Percentiles rank a stretch among this genome's conserved stretches.
Evolutionary conservation across 2,888 invertebrate genomes (phyloP).

Genomic region (Eristalinus aeneus): DNA sequence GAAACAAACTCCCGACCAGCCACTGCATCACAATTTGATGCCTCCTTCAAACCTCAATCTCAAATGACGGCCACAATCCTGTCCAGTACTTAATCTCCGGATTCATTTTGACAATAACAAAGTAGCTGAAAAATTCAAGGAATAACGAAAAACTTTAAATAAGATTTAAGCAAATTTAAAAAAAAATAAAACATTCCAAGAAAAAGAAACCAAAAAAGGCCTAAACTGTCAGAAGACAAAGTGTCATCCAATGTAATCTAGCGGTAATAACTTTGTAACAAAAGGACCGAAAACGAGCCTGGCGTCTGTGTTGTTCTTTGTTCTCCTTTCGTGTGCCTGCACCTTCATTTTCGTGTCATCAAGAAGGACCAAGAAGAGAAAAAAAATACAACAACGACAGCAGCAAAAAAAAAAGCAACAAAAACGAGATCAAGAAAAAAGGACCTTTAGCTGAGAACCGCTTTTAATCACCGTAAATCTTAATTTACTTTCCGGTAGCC

Average conservation of each 20-base stretch:
- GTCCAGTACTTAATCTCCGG: too few relatives aligned
- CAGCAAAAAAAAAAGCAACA: neutral
- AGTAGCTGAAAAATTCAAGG: too few relatives aligned
- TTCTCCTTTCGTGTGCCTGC: neutral
- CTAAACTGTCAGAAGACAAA: conserved; percentile 41
- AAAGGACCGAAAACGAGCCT: conserved; percentile 47
- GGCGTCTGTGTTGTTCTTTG: conserved; percentile 11
- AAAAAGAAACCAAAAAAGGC: neutral
- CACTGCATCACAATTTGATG: too few relatives aligned
- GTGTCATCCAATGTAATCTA: conserved; percentile 59
- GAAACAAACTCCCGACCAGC: too few relatives aligned
- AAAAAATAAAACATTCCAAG: neutral
- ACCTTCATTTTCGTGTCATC: conserved; percentile 38
- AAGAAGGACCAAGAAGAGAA: neutral
- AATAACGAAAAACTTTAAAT: neutral
- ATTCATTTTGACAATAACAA: too few relatives aligned
- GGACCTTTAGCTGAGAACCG: conserved; percentile 33
- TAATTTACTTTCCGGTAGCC: conserved; percentile 61
- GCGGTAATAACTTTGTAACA: conserved; percentile 52
- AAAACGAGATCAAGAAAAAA: neutral
- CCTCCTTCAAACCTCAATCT: too few relatives aligned
- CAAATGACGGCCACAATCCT: too few relatives aligned
- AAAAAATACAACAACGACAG: neutral
- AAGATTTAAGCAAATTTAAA: neutral
- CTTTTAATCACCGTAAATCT: conserved; percentile 60